A percentile compares a stretch with the other conserved stretches of the same genome.
These are phyloP conservation scores for Sapajus apella DNA, from an alignment of 2,113 vertebrate genomes.

Conservation along the genomic window DNA sequence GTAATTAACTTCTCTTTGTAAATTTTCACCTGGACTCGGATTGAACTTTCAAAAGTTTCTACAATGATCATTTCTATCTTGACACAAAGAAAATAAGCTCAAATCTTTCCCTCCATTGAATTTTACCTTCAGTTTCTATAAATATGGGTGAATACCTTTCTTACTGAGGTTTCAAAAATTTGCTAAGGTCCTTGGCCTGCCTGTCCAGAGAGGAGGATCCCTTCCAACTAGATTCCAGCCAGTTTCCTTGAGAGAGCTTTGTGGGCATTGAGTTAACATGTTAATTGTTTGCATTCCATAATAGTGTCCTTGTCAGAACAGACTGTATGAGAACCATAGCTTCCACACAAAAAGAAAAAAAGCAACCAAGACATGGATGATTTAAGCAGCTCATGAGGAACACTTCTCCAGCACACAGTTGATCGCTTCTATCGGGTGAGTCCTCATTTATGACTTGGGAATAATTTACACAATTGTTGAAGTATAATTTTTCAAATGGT, in stretches of 20 bases:
- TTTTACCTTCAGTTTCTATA: neutral
- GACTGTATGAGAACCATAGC: neutral
- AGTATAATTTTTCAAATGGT: neutral
- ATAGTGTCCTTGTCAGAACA: neutral
- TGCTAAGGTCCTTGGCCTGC: neutral
- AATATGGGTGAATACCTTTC: neutral
- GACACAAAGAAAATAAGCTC: neutral
- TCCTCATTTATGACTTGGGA: neutral
- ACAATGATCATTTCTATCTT: neutral
- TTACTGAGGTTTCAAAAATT: neutral
- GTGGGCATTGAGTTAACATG: neutral
- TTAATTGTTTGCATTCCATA: neutral
- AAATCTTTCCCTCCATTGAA: neutral
- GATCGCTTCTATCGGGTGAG: neutral
- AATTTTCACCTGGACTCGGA: neutral
- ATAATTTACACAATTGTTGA: neutral
- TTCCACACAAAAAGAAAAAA: neutral
- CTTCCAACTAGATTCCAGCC: neutral
- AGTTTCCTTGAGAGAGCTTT: neutral
- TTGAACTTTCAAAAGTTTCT: neutral
- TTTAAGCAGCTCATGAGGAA: neutral
- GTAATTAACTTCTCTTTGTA: neutral
- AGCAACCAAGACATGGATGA: neutral
- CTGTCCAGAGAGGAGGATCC: neutral
- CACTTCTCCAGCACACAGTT: neutral